Percentiles rank a stretch among this genome's conserved stretches.
Conservation (phyloP, 2,888 invertebrate genomes). For the Leucophenga montana region DNA sequence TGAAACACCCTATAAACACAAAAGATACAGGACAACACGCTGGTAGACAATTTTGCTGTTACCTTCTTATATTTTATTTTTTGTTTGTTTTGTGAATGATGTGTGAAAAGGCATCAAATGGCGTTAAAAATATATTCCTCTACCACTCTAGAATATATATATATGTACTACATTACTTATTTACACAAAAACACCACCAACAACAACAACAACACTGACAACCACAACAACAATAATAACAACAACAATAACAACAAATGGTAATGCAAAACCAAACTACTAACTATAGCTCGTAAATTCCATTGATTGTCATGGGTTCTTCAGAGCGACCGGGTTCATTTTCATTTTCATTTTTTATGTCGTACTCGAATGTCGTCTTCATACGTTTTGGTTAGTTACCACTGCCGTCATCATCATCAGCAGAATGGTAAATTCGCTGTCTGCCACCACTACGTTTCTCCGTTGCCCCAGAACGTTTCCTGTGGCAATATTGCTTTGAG, state of each 20-base stretch:
- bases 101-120: slow-evolving; percentile 66
- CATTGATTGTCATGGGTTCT: slow-evolving; percentile 60
- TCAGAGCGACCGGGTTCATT: no score
- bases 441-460: slow-evolving; percentile 28
- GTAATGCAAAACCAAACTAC: neutral
- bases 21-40: no score
- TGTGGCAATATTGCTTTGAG: neutral
- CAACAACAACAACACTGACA: neutral
- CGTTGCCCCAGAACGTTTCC: slow-evolving; percentile 26
- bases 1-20: neutral
- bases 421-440: no score
- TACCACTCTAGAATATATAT: neutral
- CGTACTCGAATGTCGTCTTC: slow-evolving; percentile 28
- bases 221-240: slow-evolving; percentile 5
- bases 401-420: neutral
- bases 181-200: slow-evolving; percentile 1
- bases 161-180: neutral
- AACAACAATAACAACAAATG: no score
- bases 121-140: slow-evolving; percentile 60
- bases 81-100: slow-evolving; percentile 38
- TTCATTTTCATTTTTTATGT: no score
- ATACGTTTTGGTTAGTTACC: slow-evolving; percentile 24
- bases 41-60: slow-evolving; percentile 40
- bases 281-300: slow-evolving; percentile 50
- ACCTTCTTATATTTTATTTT: slow-evolving; percentile 28